These are phyloP conservation scores for Fragum sueziense DNA, from an alignment of 2,888 invertebrate genomes.

Conservation along the genomic window DNA sequence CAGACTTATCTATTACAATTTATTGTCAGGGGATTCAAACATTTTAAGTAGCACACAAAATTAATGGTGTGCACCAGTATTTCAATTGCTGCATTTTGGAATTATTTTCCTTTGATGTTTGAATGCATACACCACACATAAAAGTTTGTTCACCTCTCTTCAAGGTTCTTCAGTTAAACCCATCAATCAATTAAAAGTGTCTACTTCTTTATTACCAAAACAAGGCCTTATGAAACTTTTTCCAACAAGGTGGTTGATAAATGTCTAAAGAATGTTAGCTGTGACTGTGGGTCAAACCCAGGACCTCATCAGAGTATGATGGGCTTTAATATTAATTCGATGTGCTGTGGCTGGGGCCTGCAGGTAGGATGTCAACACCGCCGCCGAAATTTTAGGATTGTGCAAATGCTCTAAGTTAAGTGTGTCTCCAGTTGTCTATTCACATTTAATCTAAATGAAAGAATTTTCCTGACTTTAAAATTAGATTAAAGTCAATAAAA, in stretches of 20 bases:
- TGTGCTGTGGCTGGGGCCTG: no score
- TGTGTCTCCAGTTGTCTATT: no score
- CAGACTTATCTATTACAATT: neutral
- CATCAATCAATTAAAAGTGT: neutral
- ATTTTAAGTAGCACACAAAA: neutral
- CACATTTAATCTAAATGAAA: neutral
- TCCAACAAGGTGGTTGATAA: no score
- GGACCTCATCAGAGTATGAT: no score
- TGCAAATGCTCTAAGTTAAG: no score
- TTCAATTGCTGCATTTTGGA: constrained; percentile 4
- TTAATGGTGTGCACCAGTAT: constrained; percentile 1
- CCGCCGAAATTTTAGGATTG: no score
- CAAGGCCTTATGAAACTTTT: no score
- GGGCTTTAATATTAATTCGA: no score
- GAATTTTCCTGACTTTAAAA: neutral
- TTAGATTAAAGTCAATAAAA: neutral
- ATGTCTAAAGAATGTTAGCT: no score
- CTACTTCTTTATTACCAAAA: no score
- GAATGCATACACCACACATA: neutral
- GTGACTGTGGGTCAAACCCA: no score
- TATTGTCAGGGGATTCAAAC: neutral
- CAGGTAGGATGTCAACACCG: no score
- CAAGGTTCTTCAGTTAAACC: constrained; percentile 2
- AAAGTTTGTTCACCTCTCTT: neutral
- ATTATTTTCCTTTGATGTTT: constrained; percentile 10